Conservation (phyloP, 2,888 invertebrate species). For the Gisinianus flammeolus region DNA sequence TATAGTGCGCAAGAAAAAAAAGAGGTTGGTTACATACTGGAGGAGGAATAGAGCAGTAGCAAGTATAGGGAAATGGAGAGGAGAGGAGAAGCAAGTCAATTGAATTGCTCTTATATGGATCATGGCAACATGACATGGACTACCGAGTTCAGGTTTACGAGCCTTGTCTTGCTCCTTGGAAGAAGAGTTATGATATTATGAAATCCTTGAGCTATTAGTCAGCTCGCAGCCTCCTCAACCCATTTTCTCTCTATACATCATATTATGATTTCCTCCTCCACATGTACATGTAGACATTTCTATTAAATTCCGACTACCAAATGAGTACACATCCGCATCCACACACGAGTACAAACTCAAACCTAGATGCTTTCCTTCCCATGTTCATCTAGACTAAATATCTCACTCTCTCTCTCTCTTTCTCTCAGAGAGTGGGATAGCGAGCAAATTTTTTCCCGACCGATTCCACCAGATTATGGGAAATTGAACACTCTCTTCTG, state of each 20-base stretch:
- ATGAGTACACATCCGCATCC: neutral
- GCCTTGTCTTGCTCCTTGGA: neutral
- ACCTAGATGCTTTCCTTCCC: no score
- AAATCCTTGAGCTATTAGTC: constrained; percentile 30
- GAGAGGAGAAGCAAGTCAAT: constrained; percentile 13
- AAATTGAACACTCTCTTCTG: constrained; percentile 56
- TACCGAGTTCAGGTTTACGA: constrained; percentile 12
- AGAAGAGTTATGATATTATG: constrained; percentile 20
- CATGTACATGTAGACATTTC: neutral
- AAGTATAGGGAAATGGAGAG: constrained; percentile 1
- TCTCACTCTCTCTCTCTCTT: neutral
- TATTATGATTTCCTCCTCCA: neutral
- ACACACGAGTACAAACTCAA: no score
- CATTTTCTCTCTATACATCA: constrained; percentile 7
- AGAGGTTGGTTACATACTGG: neutral
- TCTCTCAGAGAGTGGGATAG: neutral
- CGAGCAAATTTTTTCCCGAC: constrained; percentile 4
- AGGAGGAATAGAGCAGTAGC: no score
- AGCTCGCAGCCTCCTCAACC: constrained; percentile 7
- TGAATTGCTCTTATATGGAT: constrained; percentile 34
- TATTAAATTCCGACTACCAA: neutral
- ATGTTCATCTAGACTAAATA: no score
- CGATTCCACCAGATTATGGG: constrained; percentile 50
- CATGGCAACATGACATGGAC: constrained; percentile 6
- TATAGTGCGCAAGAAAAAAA: neutral